A percentile compares a stretch with the other conserved stretches of the same genome.
Evolutionary conservation across 2,888 invertebrate species (phyloP).

Genomic region (Chymomyza caudatula): DNA sequence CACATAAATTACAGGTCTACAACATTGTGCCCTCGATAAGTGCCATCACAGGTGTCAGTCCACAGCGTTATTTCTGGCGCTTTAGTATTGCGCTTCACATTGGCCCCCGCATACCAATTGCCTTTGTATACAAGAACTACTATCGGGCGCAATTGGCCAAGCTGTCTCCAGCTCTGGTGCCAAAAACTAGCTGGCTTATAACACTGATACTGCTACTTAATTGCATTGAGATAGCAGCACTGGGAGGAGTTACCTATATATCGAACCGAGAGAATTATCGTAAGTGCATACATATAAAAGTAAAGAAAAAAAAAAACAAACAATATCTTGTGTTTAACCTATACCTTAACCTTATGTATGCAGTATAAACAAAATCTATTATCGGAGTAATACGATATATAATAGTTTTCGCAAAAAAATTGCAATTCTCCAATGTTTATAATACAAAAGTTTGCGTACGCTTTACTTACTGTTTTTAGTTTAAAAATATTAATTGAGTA

Average conservation of each 20-base stretch:
- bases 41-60: constrained; percentile 95
- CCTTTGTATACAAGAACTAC: constrained; percentile 90
- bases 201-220: constrained; percentile 89
- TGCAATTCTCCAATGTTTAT: no score
- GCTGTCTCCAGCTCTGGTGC: constrained; percentile 58
- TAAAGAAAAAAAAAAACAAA: no score
- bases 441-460: no score
- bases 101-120: constrained; percentile 93
- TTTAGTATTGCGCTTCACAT: constrained; percentile 94
- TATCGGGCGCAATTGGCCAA: constrained; percentile 81
- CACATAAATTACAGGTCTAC: constrained; percentile 85
- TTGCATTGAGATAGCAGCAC: constrained; percentile 88
- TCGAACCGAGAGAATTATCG: constrained; percentile 97
- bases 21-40: constrained; percentile 97
- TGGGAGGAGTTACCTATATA: constrained; percentile 95
- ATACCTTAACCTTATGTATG: no score
- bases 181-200: constrained; percentile 82
- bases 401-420: no score
- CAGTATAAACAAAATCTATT: no score
- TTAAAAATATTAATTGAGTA: no score
- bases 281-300: no score
- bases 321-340: no score
- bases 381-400: no score
- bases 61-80: constrained; percentile 95
- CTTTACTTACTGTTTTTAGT: no score